Percentiles rank a stretch among this genome's conserved stretches.
Conservation (phyloP, 2,113 vertebrate genomes). For the Xyliphius kryptos region DNA sequence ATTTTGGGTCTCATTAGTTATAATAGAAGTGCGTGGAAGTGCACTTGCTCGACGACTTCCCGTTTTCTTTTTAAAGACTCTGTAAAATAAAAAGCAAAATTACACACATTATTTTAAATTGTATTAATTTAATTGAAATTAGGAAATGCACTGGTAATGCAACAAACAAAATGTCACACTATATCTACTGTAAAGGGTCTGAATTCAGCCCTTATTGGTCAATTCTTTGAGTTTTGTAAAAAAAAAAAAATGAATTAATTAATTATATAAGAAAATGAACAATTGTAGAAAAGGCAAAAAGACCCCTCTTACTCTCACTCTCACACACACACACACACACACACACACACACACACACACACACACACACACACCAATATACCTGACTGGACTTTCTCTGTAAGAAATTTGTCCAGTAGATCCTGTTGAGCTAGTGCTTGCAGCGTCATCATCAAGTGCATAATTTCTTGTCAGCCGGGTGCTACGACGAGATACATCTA, state of each 20-base stretch:
- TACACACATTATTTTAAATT: neutral
- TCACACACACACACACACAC: neutral
- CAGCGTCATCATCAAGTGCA: slow-evolving; percentile 35
- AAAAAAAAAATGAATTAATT: too few species aligned
- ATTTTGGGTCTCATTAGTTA: neutral
- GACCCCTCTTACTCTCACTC: too few species aligned
- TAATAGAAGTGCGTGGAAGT: neutral
- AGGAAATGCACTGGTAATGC: too few species aligned
- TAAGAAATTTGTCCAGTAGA: slow-evolving; percentile 31
- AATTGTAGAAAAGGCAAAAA: too few species aligned
- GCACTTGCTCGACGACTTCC: neutral
- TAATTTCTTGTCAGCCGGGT: slow-evolving; percentile 10
- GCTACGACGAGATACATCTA: slow-evolving; percentile 37
- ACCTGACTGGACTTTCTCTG: slow-evolving; percentile 37
- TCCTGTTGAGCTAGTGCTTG: slow-evolving; percentile 39
- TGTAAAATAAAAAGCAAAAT: neutral
- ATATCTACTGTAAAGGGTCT: too few species aligned
- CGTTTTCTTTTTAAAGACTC: neutral
- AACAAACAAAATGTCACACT: too few species aligned
- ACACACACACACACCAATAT: neutral
- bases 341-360: neutral
- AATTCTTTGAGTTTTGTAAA: too few species aligned
- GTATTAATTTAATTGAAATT: neutral
- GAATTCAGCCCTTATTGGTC: too few species aligned
- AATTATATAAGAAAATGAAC: too few species aligned